Evolutionary conservation across 2,888 invertebrate genomes (phyloP), one percentile per base, ranked within the genome.

Genomic region (Nasonovia ribisnigri): DNA sequence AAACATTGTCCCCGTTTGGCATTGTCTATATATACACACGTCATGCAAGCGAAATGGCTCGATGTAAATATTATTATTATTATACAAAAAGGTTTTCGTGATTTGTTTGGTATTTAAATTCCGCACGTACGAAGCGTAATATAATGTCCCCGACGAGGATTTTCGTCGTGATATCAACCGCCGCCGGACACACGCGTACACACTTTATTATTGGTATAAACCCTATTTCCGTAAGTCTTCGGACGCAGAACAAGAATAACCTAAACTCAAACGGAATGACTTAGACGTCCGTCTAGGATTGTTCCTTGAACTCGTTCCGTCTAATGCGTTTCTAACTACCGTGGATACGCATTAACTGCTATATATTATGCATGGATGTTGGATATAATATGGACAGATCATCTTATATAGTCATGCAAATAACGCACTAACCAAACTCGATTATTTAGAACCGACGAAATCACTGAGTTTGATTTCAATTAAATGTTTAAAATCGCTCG

Each of bases 101-200:
- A 84, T 91, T 86, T 57, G 91, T 86, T 91, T n/a, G 36, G 86
- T 87, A 87, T 92, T 92, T 92, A 87, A 92, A 92, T 92, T 92
- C 87, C 57, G n/a, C 91, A n/a, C 36, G 43, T 57, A 54, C 26
- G 36, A n/a, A 48, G 11, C 13, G n/a, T n/a, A 67, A 77, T 36
- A 20, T 20, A 77, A 77, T 36, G 77, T 36, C 77, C 77, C 5
- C 36, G 20, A 8, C 20, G 36, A 77, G 6, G 36, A 77, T 77
- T 36, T 77, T 77, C 36, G 77, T 36, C 8, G 77, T 77, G 36
- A 77, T 36, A 77, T 36, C 16, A 77, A 16, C 20, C 16, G 36
- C 67, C 36, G 1, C 16, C 77, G 77, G 67, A 11, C 20, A 77
- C 20, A 77, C 36, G 20, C 36, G 77, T 77, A 36, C 36, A 36